phyloP scores from a whole-genome alignment of 1,140 invertebrate species.

The Hypothenemus hampei region DNA sequence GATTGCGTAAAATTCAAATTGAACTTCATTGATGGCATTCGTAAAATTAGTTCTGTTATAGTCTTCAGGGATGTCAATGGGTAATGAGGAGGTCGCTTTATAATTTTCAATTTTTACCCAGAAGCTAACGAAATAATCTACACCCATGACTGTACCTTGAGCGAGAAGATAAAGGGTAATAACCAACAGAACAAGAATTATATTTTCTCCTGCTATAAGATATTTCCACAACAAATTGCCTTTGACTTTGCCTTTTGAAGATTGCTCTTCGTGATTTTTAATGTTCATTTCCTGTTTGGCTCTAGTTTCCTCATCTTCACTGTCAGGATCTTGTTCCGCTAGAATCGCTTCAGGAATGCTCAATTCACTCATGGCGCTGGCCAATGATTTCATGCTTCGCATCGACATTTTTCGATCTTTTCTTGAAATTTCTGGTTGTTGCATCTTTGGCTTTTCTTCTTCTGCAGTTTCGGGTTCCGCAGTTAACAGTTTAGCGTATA shows the following conservation, averaged over 20 bases:
- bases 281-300: constrained; percentile 30
- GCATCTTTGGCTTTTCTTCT: constrained; percentile 32
- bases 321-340: constrained; percentile 32
- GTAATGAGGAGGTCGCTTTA: neutral
- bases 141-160: constrained; percentile 61
- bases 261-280: constrained; percentile 41
- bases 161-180: constrained; percentile 58
- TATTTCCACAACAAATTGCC: constrained; percentile 53
- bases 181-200: constrained; percentile 53
- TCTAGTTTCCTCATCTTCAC: constrained; percentile 5
- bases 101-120: constrained; percentile 56
- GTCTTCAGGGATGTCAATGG: neutral
- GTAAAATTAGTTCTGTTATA: neutral
- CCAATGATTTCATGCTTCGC: constrained; percentile 32
- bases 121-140: constrained; percentile 75
- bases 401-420: constrained; percentile 34
- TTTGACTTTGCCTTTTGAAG: constrained; percentile 43
- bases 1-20: constrained; percentile 6
- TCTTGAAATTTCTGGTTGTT: constrained; percentile 26
- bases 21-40: neutral
- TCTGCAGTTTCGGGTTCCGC: constrained; percentile 35
- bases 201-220: constrained; percentile 60
- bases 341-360: constrained; percentile 39
- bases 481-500: constrained; percentile 54
- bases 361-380: constrained; percentile 37